A percentile compares a stretch with the other conserved stretches of the same genome.
These are phyloP conservation scores for Hucho hucho DNA, from an alignment of 2,113 vertebrate genomes.

Conservation along the genomic window DNA sequence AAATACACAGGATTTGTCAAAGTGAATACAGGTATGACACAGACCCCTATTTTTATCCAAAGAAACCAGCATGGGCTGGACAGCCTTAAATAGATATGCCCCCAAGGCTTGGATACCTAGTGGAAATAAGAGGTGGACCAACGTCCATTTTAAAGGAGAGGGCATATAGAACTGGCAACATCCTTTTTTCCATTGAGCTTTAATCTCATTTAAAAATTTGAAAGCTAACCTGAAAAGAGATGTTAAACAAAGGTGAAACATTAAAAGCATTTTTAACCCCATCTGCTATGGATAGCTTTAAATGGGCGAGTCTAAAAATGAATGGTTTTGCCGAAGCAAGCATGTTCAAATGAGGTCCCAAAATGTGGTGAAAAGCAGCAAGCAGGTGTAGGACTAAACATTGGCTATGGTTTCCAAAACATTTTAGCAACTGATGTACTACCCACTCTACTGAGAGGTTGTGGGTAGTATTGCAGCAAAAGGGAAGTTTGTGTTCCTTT, in stretches of 20 bases:
- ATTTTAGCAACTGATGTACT: too few species aligned
- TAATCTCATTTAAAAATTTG: conserved; percentile 20
- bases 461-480: too few species aligned
- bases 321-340: conserved; percentile 45
- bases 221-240: conserved; percentile 60
- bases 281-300: conserved; percentile 39
- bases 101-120: too few species aligned
- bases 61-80: too few species aligned
- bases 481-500: too few species aligned
- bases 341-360: conserved; percentile 49
- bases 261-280: conserved; percentile 51
- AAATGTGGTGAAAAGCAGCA: not conserved
- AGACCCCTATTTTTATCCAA: too few species aligned
- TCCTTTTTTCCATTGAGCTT: too few species aligned
- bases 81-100: too few species aligned
- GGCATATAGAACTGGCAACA: too few species aligned
- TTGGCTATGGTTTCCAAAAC: too few species aligned
- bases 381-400: not conserved
- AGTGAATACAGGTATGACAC: not conserved
- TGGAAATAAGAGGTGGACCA: not conserved
- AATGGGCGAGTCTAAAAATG: conserved; percentile 23
- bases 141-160: conserved; percentile 2
- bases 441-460: too few species aligned
- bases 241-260: conserved; percentile 66
- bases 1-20: conserved; percentile 1